phyloP scores from a whole-genome alignment of 2,797 vertebrate species.

The Mustela erminea region DNA sequence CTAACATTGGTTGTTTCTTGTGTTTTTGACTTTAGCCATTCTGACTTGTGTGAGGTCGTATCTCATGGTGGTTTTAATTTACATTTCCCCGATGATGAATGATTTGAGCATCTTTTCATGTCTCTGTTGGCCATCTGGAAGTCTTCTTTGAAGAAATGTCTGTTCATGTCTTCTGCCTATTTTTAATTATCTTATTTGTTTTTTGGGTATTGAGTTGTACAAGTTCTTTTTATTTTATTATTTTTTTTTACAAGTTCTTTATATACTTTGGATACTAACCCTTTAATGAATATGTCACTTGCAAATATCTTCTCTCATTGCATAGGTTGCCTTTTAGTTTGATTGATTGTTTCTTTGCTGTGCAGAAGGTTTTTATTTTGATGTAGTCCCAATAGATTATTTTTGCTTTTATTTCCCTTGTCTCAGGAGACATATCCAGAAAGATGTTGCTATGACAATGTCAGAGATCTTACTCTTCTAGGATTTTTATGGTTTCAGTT shows the following conservation, averaged over 20 bases:
- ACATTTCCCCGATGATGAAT: background rate
- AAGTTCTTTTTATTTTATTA: background rate
- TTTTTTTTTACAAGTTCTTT: background rate
- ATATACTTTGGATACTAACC: background rate
- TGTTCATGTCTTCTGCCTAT: background rate
- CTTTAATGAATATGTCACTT: background rate
- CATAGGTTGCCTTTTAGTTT: background rate
- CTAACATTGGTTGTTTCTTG: background rate
- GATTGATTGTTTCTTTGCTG: background rate
- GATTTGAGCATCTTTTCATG: background rate
- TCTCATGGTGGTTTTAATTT: background rate
- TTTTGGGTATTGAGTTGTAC: background rate
- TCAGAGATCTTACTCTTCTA: background rate
- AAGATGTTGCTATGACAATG: background rate
- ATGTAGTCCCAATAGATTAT: background rate
- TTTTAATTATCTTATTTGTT: background rate
- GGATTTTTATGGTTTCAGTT: background rate
- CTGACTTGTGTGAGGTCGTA: background rate
- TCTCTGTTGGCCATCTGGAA: background rate
- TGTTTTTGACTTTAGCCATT: background rate
- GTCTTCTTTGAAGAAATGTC: background rate
- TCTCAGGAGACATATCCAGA: background rate
- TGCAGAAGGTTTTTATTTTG: background rate
- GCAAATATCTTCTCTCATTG: background rate
- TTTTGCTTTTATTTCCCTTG: background rate